Evolutionary conservation across 2,113 vertebrate genomes (phyloP).

Genomic region (Vulpes lagopus): DNA sequence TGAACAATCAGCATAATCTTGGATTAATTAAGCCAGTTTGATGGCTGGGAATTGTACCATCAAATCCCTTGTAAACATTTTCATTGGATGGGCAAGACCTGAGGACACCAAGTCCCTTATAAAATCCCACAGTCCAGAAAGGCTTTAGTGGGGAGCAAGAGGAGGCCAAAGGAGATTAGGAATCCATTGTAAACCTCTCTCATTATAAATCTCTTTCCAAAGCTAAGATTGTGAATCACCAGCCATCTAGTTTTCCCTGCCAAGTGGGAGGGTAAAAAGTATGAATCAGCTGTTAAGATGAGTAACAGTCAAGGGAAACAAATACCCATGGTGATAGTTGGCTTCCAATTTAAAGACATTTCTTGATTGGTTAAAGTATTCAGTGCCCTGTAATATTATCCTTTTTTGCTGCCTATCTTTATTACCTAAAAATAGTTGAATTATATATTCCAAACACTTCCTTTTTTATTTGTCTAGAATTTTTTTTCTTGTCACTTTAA

Average conservation of each 20-base stretch:
- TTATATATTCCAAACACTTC: background rate
- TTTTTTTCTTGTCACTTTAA: background rate
- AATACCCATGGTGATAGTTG: background rate
- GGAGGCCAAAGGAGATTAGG: background rate
- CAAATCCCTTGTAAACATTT: background rate
- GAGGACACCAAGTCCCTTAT: background rate
- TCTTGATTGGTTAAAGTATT: background rate
- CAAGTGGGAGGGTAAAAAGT: background rate
- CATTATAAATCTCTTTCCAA: background rate
- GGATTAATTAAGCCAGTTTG: background rate
- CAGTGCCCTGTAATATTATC: background rate
- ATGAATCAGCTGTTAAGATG: background rate
- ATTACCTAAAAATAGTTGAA: background rate
- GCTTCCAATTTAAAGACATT: background rate
- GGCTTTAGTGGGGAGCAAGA: background rate
- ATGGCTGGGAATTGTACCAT: background rate
- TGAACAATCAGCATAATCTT: background rate
- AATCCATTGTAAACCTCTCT: background rate
- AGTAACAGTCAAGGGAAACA: background rate
- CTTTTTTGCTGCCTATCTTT: background rate
- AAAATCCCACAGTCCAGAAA: background rate
- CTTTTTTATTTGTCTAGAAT: background rate
- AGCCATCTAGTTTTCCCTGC: background rate
- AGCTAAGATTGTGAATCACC: background rate
- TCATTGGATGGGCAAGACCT: background rate